phyloP scores from a whole-genome alignment of 2,888 invertebrate genomes.

The Miltochrista miniata region DNA sequence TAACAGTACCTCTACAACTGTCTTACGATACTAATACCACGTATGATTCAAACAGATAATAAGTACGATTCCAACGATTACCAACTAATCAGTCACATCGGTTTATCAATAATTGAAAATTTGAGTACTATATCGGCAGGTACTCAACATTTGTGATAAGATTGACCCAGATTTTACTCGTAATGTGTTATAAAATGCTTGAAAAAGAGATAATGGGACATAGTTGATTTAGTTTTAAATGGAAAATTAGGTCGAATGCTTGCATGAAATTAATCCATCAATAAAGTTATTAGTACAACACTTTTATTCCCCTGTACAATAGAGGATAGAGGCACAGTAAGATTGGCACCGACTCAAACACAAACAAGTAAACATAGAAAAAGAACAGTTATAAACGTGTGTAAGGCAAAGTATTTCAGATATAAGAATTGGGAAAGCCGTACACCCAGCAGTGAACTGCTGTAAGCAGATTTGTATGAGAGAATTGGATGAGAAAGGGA shows the following conservation, averaged over 20 bases:
- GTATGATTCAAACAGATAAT: constrained; percentile 20
- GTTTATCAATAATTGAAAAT: constrained; percentile 37
- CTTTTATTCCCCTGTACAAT: too few species aligned
- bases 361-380: too few species aligned
- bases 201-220: constrained; percentile 14
- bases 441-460: too few species aligned
- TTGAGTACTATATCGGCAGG: constrained; percentile 29
- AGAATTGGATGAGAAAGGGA: too few species aligned
- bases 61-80: constrained; percentile 27
- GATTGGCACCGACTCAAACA: too few species aligned
- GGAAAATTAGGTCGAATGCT: neutral
- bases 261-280: neutral
- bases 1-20: neutral
- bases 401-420: too few species aligned
- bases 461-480: too few species aligned
- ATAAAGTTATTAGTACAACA: too few species aligned
- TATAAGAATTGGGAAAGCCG: too few species aligned
- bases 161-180: constrained; percentile 32
- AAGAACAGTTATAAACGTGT: too few species aligned
- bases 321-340: too few species aligned
- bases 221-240: constrained; percentile 1
- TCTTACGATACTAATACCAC: neutral
- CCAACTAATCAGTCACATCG: constrained; percentile 27
- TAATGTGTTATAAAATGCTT: constrained; percentile 19
- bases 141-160: constrained; percentile 31